Evolutionary conservation across 2,113 vertebrate species (phyloP).

Genomic region (Aptenodytes patagonicus): DNA sequence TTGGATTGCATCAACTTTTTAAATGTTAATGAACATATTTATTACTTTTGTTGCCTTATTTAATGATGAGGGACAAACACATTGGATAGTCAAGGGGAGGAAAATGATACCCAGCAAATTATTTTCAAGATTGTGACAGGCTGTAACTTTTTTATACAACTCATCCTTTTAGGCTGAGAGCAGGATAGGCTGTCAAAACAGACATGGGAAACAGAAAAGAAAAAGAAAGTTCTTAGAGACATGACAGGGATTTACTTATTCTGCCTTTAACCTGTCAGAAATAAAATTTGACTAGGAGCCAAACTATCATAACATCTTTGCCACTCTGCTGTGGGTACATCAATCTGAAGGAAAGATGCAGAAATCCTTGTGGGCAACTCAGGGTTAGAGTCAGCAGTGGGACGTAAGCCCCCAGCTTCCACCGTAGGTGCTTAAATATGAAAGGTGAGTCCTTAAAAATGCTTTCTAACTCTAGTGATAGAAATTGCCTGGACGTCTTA

Average conservation of each 20-base stretch:
- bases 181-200: neutral
- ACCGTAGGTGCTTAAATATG: neutral
- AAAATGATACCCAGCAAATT: neutral
- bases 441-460: neutral
- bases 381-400: neutral
- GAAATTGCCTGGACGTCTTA: neutral
- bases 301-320: neutral
- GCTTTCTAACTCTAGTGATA: neutral
- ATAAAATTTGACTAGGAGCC: neutral
- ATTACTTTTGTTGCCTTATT: neutral
- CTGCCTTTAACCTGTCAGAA: conserved; percentile 17
- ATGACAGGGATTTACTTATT: conserved; percentile 32
- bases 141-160: neutral
- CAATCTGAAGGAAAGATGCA: neutral
- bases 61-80: neutral
- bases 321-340: neutral
- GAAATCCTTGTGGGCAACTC: neutral
- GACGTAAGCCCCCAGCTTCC: neutral
- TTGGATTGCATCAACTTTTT: neutral
- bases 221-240: neutral
- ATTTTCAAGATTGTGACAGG: neutral
- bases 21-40: neutral
- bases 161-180: neutral
- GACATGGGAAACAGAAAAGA: neutral
- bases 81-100: neutral